Base-by-base conservation (phyloP, 2,113 vertebrate genomes). In the Passer domesticus region DNA sequence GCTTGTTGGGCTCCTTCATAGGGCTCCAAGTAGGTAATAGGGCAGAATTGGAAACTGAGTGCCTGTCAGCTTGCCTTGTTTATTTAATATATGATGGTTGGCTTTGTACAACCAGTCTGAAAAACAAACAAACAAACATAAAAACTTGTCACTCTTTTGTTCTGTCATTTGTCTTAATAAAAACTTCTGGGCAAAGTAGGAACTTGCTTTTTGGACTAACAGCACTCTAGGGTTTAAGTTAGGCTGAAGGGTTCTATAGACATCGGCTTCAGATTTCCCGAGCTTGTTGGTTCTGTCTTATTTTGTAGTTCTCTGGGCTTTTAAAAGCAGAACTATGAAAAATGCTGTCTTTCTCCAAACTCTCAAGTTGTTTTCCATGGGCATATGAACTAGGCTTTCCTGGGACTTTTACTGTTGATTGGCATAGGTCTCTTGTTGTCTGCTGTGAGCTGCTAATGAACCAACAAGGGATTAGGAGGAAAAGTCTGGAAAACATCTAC, bases 381-480 rank as follows among this genome's bases (percentile, higher is more conserved):
- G 75, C 4, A 0, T 74, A 75, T 87, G 82, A 91, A 35, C 78
- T 74, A 80, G 53, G 64, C 44, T 73, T 82, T 74, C n/a, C 53
- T 35, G 60, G 83, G 95, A 72, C 58, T 93, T 88, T 63, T 92
- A n/a, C 35, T 63, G 66, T 59, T 94, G 81, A 89, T 63, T 94
- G 93, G 56, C 69, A 16, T 66, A 70, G 60, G 44, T 70, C 39
- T 75, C 63, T 46, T 92, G 24, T 75, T 95, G 88, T 92, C 72
- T 76, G 70, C 68, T 87, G 56, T 70, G 83, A 96, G 60, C 92
- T 90, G 58, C 93, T 94, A 96, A 97, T 96, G 89, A 97, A 86
- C 58, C 94, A 95, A 37, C 67, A 89, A 94, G 94, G 82, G 55
- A 92, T 92, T 96, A 85, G 31, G 39, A 87, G 39, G 59, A 67